phyloP scores from a whole-genome alignment of 2,113 vertebrate species.

The Morone saxatilis region DNA sequence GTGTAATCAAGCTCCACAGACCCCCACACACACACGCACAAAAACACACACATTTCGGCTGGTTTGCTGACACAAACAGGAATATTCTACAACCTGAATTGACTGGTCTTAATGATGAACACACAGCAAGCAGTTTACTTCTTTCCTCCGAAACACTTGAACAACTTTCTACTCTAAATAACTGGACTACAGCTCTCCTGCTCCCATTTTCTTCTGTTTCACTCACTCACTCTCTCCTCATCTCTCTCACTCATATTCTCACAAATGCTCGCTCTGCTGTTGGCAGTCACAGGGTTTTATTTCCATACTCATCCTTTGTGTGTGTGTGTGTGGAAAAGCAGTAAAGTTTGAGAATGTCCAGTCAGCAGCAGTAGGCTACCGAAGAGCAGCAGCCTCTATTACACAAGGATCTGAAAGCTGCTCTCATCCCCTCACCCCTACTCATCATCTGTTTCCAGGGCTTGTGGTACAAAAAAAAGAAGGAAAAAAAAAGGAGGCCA shows the following conservation, averaged over 20 bases:
- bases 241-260: neutral
- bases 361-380: slow-evolving; percentile 54
- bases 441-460: slow-evolving; percentile 63
- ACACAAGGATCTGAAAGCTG: slow-evolving; percentile 57
- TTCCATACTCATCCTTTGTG: slow-evolving; percentile 53
- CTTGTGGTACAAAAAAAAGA: slow-evolving; percentile 54
- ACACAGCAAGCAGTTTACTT: neutral
- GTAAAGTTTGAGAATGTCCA: slow-evolving; percentile 68
- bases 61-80: slow-evolving; percentile 17
- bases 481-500: slow-evolving; percentile 46
- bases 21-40: slow-evolving; percentile 40
- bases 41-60: slow-evolving; percentile 65
- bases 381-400: slow-evolving; percentile 42
- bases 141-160: neutral
- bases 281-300: slow-evolving; percentile 50
- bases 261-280: slow-evolving; percentile 33
- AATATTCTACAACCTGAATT: slow-evolving; percentile 8
- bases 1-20: slow-evolving; percentile 79
- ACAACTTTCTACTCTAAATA: slow-evolving; percentile 16
- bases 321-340: slow-evolving; percentile 51
- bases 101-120: slow-evolving; percentile 30
- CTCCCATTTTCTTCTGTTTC: too few species aligned
- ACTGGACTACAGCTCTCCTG: slow-evolving; percentile 23
- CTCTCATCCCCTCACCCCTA: slow-evolving; percentile 54
- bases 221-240: neutral